phyloP scores from a whole-genome alignment of 1,140 invertebrate genomes.

The Colletes gigas region DNA sequence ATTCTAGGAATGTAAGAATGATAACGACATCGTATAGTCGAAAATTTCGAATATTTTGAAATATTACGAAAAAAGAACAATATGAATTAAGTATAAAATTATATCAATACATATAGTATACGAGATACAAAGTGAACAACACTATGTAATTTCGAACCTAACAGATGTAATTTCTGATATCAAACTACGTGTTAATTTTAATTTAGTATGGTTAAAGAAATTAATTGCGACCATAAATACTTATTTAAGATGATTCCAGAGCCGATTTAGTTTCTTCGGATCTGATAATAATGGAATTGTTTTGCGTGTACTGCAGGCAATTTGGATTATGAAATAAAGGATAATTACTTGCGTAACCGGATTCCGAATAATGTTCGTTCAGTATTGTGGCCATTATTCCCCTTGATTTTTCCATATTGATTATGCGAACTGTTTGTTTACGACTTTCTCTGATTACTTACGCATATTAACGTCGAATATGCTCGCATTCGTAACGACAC shows the following conservation, averaged over 20 bases:
- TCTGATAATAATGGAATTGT: too few relatives aligned
- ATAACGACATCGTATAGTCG: not conserved
- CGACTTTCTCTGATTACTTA: not conserved
- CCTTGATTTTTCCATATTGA: not conserved
- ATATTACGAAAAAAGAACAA: too few relatives aligned
- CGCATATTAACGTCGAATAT: not conserved
- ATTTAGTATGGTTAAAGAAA: too few relatives aligned
- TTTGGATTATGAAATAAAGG: not conserved
- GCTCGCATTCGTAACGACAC: too few relatives aligned
- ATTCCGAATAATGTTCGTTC: not conserved
- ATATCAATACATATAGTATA: not conserved
- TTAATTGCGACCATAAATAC: too few relatives aligned
- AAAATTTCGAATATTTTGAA: too few relatives aligned
- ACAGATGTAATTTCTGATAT: too few relatives aligned
- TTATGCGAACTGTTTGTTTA: not conserved
- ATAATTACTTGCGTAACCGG: not conserved
- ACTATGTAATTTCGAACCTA: too few relatives aligned
- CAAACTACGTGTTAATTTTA: too few relatives aligned
- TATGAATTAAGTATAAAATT: not conserved
- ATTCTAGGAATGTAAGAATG: not conserved
- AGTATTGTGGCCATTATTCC: not conserved
- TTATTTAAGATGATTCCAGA: too few relatives aligned
- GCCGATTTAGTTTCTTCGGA: too few relatives aligned
- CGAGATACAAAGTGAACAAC: too few relatives aligned
- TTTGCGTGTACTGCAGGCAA: not conserved